These are phyloP conservation scores for Gisinianus flammeolus DNA, from an alignment of 2,888 invertebrate genomes.

Conservation along the genomic window DNA sequence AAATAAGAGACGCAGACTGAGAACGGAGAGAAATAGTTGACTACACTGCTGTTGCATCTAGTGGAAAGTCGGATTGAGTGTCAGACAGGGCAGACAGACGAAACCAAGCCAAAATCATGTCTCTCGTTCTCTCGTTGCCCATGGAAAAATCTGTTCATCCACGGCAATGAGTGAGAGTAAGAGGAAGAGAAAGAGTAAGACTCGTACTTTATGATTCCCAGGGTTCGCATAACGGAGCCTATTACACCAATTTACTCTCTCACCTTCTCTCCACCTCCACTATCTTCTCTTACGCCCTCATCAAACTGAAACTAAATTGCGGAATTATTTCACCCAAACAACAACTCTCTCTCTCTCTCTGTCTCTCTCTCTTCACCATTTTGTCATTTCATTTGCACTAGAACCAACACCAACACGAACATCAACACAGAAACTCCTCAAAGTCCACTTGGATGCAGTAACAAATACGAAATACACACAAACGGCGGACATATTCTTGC, in stretches of 20 bases:
- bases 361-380: no score
- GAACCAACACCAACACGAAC: no score
- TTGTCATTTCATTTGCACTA: no score
- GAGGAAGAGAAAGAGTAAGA: neutral
- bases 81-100: neutral
- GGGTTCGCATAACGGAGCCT: slow-evolving; percentile 33
- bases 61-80: neutral
- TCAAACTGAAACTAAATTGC: no score
- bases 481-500: no score
- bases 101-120: neutral
- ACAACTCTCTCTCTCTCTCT: no score
- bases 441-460: no score
- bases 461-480: no score
- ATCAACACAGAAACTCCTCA: no score
- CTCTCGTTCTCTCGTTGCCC: neutral
- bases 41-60: neutral
- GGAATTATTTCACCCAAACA: neutral
- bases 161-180: neutral
- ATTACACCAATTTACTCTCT: slow-evolving; percentile 47
- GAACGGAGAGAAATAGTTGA: neutral
- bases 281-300: slow-evolving; percentile 8
- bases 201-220: slow-evolving; percentile 42
- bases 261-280: slow-evolving; percentile 13
- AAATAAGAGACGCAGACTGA: neutral
- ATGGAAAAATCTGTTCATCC: neutral